Evolutionary conservation across 2,888 invertebrate genomes (phyloP).

Genomic region (Gastracanthus pulcherrimus): DNA sequence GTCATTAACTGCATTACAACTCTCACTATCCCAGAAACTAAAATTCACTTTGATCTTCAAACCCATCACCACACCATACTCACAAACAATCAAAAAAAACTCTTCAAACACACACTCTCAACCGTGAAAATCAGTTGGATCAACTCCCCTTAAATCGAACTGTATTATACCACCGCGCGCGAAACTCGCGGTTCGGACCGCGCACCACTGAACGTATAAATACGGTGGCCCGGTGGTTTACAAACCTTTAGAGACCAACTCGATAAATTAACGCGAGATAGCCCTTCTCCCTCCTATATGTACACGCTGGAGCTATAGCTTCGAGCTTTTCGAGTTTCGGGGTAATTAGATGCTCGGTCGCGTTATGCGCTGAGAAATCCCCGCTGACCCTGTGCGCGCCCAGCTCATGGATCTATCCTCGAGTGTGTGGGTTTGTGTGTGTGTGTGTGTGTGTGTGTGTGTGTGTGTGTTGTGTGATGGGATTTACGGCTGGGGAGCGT

Average conservation of each 20-base stretch:
- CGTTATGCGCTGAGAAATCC: constrained; percentile 29
- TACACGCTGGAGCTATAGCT: not conserved
- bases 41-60: too few relatives aligned
- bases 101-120: too few relatives aligned
- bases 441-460: too few relatives aligned
- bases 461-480: too few relatives aligned
- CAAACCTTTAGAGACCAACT: constrained; percentile 23
- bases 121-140: not conserved
- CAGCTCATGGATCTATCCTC: too few relatives aligned
- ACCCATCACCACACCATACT: too few relatives aligned
- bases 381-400: too few relatives aligned
- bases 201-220: not conserved
- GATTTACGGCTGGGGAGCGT: too few relatives aligned
- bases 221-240: not conserved
- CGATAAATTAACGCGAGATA: constrained; percentile 39
- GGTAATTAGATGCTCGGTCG: constrained; percentile 44
- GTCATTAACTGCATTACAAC: too few relatives aligned
- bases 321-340: constrained; percentile 29
- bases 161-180: not conserved
- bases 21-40: too few relatives aligned
- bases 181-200: not conserved
- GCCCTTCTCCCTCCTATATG: not conserved
- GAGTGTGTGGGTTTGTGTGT: too few relatives aligned
- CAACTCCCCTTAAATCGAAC: not conserved
- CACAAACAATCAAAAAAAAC: too few relatives aligned